These are phyloP conservation scores for Thunnus albacares DNA, from an alignment of 2,797 vertebrate genomes.

Conservation along the genomic window DNA sequence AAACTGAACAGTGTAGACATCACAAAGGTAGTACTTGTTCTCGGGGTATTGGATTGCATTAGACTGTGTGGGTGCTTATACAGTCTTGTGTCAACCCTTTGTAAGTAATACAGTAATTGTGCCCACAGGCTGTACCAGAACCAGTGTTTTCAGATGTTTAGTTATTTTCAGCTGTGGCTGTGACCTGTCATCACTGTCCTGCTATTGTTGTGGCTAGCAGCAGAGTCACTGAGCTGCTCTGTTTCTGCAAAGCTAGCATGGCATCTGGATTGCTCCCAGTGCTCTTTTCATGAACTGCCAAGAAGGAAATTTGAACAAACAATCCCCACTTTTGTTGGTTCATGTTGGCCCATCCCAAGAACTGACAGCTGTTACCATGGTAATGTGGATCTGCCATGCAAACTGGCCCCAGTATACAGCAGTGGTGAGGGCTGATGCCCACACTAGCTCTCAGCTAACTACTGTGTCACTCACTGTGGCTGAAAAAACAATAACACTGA, in stretches of 20 bases:
- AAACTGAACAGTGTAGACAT: background rate
- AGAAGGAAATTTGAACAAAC: constrained; percentile 81
- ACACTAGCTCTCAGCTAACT: constrained; percentile 5
- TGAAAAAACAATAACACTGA: background rate
- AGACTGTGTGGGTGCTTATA: constrained; percentile 37
- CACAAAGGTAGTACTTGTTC: constrained; percentile 49
- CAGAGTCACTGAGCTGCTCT: constrained; percentile 78
- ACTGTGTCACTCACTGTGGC: background rate
- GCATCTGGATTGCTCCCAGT: constrained; percentile 76
- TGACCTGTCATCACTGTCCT: constrained; percentile 46
- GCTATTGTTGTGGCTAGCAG: constrained; percentile 67
- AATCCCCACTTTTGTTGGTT: constrained; percentile 82
- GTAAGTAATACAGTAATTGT: constrained; percentile 48
- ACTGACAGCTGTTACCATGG: constrained; percentile 76
- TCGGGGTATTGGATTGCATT: constrained; percentile 17
- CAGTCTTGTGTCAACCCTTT: constrained; percentile 31
- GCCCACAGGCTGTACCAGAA: constrained; percentile 27
- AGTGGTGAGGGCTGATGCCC: constrained; percentile 32
- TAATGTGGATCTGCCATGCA: constrained; percentile 65
- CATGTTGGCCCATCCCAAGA: constrained; percentile 68
- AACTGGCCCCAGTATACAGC: constrained; percentile 44
- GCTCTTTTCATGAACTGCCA: constrained; percentile 82
- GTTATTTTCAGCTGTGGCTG: constrained; percentile 40
- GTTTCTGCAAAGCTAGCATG: constrained; percentile 75
- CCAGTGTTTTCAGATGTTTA: constrained; percentile 44